phyloP scores from a whole-genome alignment of 2,797 vertebrate genomes.

The Chrysocyon brachyurus region DNA sequence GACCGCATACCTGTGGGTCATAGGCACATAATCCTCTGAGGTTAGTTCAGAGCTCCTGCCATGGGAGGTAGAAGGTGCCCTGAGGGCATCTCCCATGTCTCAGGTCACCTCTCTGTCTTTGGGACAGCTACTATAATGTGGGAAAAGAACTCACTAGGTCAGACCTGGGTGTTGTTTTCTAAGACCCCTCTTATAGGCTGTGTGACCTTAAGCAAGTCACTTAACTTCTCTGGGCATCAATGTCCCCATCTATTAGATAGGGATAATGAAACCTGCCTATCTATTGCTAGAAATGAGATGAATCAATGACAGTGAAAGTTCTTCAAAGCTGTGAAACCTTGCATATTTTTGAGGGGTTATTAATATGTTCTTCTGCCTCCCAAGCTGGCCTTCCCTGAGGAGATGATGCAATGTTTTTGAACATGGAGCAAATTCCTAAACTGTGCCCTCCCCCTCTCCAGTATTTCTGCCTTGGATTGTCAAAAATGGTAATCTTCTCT shows the following conservation, averaged over 20 bases:
- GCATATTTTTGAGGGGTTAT: neutral
- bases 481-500: constrained; percentile 96
- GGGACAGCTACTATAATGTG: neutral
- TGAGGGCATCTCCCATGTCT: neutral
- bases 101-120: neutral
- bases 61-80: neutral
- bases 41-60: neutral
- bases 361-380: constrained; percentile 49
- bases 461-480: constrained; percentile 93
- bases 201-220: neutral
- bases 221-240: constrained; percentile 48
- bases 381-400: constrained; percentile 63
- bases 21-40: neutral
- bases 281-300: neutral
- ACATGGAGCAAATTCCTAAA: constrained; percentile 89
- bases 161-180: neutral
- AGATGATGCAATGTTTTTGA: constrained; percentile 83
- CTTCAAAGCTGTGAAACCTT: constrained; percentile 29
- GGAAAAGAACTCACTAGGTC: neutral
- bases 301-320: neutral
- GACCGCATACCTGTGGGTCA: neutral
- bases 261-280: neutral
- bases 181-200: neutral
- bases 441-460: constrained; percentile 87
- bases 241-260: neutral